Base-by-base conservation (phyloP, 23 tunicate species). In the Halocynthia roretzi region DNA sequence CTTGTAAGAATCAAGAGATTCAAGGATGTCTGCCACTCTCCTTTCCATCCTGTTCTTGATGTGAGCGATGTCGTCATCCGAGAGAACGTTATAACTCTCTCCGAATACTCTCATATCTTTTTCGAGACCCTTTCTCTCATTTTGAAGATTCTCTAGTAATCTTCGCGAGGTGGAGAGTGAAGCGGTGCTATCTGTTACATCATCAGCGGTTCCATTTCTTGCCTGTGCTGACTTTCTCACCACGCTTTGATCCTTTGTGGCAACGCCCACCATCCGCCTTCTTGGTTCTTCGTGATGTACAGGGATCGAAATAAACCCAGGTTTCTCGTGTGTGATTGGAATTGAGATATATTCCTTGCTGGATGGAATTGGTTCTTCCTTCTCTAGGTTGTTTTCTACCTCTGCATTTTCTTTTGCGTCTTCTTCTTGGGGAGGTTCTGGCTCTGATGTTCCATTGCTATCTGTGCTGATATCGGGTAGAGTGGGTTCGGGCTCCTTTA, bases 61-160 rank as follows among this genome's bases (percentile, higher is more conserved):
- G 56, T 21, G 50, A 74, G 50, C 2, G 63, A 74, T 53, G 23
- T 74, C 78, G 14, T 74, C 78, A 74, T 74, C 78, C 64, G 78
- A 54, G 50, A 74, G 62, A 54, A 74, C 78, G 22, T 50, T 22
- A 18, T 21, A 54, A 56, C 78, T 74, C 62, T 74, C 78, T 54
- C 78, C 78, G 6, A 74, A 56, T 53, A 74, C 56, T 74, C 78
- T 74, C 78, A 74, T 74, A 44, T 74, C 78, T 54, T 54, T 54
- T 6, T 74, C 78, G 10, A 74, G 56, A 0, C 44, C 49, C 19
- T 53, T 74, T 54, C 78, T 54, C 56, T 74, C 60, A 14, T 74
- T 74, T 56, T 74, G 78, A 8, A 74, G 63, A 48, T 20, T 48
- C 70, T 65, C 31, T 48, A 65, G 19, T 20, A 65, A 48, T 65